Base-by-base conservation (phyloP, 1,140 invertebrate genomes). In the Antheraea pernyi region DNA sequence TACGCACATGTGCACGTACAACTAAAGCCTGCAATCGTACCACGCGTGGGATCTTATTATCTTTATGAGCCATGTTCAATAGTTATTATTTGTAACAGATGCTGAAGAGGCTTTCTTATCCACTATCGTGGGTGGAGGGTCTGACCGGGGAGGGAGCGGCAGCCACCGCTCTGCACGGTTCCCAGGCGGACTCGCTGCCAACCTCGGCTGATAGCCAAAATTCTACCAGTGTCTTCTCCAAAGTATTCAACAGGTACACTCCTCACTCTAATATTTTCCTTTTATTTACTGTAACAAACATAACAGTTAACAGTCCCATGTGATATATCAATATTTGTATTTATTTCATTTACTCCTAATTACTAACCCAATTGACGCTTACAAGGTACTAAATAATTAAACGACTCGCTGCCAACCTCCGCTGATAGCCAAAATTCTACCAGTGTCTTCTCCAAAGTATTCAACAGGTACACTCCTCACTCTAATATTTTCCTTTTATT, bases 111-210 rank as follows among this genome's bases (percentile, higher is more conserved):
- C 94, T 98, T 48, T 98, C 97, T 0, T 98, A 98, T 91, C 97
- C 97, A n/a, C 89, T 98, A 60, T 96, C 97, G 3, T 98, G 97
- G 97, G 97, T 98, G 94, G 97, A 98, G 91, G 97, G 97, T 19
- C 91, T 97, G 19, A 95, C 96, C 1, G 95, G 95, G 37, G 96
- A 96, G 59, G 88, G 72, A 72, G 87, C 80, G 72, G 85, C 84
- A 5, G 53, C 42, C 10, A 63, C 81, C 68, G 39, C 46, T 53
- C 10, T 53, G 11, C 81, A 80, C 68, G 92, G 93, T 73, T 92
- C 92, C 0, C 91, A 91, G 65, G 73, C 72, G 36, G 91, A 92
- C 77, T 91, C 91, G 0, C 93, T 94, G 78, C 95, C 94, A 9
- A 94, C 95, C 61, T 95, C 95, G 11, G 93, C 94, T 5, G 95